Evolutionary conservation across 1,140 invertebrate genomes (phyloP), one percentile per base, ranked within the genome.

Genomic region (Neuroterus valhalla): DNA sequence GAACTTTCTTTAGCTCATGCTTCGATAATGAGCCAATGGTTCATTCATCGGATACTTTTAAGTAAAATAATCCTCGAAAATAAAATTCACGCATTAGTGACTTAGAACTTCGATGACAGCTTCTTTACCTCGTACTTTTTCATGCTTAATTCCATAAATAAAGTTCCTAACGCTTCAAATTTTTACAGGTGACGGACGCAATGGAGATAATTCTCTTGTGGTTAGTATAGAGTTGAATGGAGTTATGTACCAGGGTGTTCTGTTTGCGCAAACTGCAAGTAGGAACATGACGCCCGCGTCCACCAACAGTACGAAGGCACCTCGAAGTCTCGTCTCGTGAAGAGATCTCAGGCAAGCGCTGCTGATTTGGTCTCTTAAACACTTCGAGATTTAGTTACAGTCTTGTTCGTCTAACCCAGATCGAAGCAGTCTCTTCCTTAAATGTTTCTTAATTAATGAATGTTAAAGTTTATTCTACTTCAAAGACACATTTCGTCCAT

Each of bases 221-320:
- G 97, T 99, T 4, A 98, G 96, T 80, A 97, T 99, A 94, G 97
- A 99, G 88, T 93, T 99, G 48, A 99, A 99, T 86, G 98, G 98
- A 44, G 93, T 96, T 15, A 94, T 94, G 84, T 98, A 97, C 84
- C 94, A 97, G 89, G 96, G 96, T 12, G 94, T 97, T 14, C 91
- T 98, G 1, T 96, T 96, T 88, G 95, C 96, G 50, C 94, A 95
- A 86, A 88, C 85, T 3, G 84, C 90, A 1, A 89, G 74, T 19
- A 80, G 72, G 74, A 81, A 74, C 72, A 11, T 68, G 23, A 81
- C 72, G 26, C 62, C 72, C 17, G 42, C 79, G 11, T 68, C 79
- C 50, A 82, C 77, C 71, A 83, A 69, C 55, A 80, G 77, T 48
- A 77, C 78, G 46, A 82, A 86, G 79, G 70, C 90, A 45, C 52